Base-by-base conservation (phyloP, 2,888 invertebrate genomes). In the Platycnemis pennipes region DNA sequence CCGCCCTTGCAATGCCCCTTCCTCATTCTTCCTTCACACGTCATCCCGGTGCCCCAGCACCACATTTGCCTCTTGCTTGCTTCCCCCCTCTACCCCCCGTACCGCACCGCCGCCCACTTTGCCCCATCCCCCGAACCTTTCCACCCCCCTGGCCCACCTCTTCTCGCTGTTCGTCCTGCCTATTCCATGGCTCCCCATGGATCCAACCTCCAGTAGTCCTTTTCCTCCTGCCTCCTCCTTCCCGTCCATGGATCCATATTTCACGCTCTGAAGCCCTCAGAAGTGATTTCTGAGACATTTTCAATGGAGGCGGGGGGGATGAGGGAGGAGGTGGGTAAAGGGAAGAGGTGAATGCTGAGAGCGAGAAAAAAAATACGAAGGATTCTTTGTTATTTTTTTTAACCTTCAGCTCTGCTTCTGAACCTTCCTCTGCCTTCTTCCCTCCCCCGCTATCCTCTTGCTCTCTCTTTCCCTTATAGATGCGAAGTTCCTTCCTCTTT, bases 251-350 rank as follows among this genome's bases (percentile, higher is more conserved):
- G 91, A 91, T 91, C 91, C 91, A 69, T 91, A 91, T 91, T 91
- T 91, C 91, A 91, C 91, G 91, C 91, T 91, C 91, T 69, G 91
- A 91, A 69, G 91, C 63, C 63, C 91, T 91, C 91, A 91, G 91
- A 91, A 91, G 91, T 91, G 91, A 91, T 91, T 91, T 91, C 91
- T 91, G 91, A 91, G 91, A 91, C 91, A 91, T 63, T 91, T 91
- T 91, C 91, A 91, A 91, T 91, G 91, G 69, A 69, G 44, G 89
- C 56, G 56, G 56, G 56, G 89, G 53, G 91, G 26, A 37, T 26
- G n/a, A 63, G 63, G 63, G 63, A 63, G n/a, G 77, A 77, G 37
- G n/a, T n/a, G 53, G 91, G 26, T 13, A 63, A 63, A 63, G 63
- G 63, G 63, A 63, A 63, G 77, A 77, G 37, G 77, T 77, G 77